A percentile compares a stretch with the other conserved stretches of the same genome.
Conservation (phyloP, 2,797 vertebrate genomes). For the Psittacula echo region DNA sequence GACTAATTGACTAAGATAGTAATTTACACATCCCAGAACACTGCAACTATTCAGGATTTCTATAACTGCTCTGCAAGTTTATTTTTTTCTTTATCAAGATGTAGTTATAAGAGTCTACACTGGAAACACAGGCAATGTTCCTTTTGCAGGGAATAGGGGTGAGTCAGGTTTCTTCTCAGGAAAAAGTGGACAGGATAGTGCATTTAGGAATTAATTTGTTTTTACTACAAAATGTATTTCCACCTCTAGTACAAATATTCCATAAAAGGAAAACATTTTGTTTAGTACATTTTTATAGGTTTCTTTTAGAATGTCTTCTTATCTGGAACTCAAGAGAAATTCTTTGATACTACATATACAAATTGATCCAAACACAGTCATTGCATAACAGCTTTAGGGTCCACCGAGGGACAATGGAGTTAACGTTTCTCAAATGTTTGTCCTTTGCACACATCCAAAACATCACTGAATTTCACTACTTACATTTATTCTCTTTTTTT, state of each 20-base stretch:
- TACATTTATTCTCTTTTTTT: not conserved
- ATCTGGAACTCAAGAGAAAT: not conserved
- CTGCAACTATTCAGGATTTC: not conserved
- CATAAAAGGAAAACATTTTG: not conserved
- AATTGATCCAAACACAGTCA: not conserved
- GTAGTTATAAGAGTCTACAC: not conserved
- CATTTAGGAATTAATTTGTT: not conserved
- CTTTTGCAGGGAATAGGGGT: not conserved
- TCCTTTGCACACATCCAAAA: not conserved
- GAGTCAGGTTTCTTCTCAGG: not conserved
- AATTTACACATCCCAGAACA: not conserved
- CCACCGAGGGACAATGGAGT: not conserved
- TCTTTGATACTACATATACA: not conserved
- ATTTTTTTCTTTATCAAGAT: not conserved
- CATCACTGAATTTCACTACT: not conserved
- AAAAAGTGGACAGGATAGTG: not conserved
- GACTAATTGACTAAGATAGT: constrained; percentile 24
- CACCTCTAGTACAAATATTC: not conserved
- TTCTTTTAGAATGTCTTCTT: not conserved
- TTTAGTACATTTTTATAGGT: not conserved
- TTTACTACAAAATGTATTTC: not conserved
- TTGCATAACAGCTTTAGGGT: not conserved
- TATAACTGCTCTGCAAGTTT: not conserved
- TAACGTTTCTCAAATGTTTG: not conserved
- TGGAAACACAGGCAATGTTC: not conserved